Conservation (phyloP, 2,797 vertebrate genomes). For the Sebastes oblongus region DNA sequence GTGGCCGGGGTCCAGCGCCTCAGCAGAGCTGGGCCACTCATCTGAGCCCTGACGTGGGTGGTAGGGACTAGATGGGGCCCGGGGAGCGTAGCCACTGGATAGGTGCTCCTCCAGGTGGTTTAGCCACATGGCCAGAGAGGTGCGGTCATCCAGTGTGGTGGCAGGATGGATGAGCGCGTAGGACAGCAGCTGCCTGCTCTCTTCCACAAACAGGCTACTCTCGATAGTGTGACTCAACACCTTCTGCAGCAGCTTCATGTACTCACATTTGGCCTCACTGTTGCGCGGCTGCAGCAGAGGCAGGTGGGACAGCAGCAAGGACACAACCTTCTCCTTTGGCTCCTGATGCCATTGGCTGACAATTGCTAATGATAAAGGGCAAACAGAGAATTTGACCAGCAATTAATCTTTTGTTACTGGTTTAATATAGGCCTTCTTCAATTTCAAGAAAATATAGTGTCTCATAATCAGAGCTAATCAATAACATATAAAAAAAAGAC, state of each 20-base stretch:
- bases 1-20: conserved; percentile 84
- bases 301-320: conserved; percentile 91
- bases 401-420: not conserved
- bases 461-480: not conserved
- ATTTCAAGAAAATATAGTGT: not conserved
- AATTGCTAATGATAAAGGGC: conserved; percentile 78
- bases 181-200: conserved; percentile 94
- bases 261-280: conserved; percentile 93
- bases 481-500: not conserved
- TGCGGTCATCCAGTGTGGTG: conserved; percentile 95
- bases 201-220: conserved; percentile 94
- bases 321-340: conserved; percentile 92
- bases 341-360: conserved; percentile 96
- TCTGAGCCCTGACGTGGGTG: conserved; percentile 90
- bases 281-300: conserved; percentile 95
- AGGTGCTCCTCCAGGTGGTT: conserved; percentile 95
- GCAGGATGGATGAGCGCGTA: conserved; percentile 98
- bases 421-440: not conserved
- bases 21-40: conserved; percentile 88
- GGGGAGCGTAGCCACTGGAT: conserved; percentile 83
- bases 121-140: conserved; percentile 93
- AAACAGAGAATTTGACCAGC: not conserved
- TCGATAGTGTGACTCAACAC: conserved; percentile 94
- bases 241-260: conserved; percentile 96
- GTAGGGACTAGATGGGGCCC: conserved; percentile 81